Base-by-base conservation (phyloP, 2,888 invertebrate genomes). In the Pardosa pseudoannulata region DNA sequence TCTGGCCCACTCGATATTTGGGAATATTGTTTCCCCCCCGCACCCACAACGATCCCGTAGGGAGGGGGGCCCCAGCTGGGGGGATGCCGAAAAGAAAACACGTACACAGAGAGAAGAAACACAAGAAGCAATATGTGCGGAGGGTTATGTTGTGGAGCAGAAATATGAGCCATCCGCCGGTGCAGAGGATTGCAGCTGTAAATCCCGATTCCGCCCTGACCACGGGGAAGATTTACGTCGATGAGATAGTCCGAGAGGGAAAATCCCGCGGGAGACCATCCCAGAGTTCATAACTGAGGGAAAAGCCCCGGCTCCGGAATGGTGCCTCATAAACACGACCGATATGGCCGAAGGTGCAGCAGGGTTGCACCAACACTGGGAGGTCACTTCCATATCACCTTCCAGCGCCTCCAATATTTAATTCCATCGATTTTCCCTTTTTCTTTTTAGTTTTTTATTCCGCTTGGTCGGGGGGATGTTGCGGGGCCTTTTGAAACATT, bases 311-410 rank as follows among this genome's bases (percentile, higher is more conserved):
- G 71, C 76, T 65, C 70, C 78, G 73, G 78, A 85, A 85, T 85
- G 78, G 83, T 85, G 78, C 65, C 83, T 85, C 83, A 85, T 85
- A 85, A 85, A 85, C 83, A 85, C 78, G 83, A 72, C 83, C 83
- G 78, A 85, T 85, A 85, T 85, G 73, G 83, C 72, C 56, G 41
- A 82, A 36, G 76, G 70, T 71, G 82, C 39, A 50, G 56, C 29
- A 73, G 83, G 83, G 78, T 85, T 78, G 62, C 78, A 19, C 36
- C 36, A 36, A 36, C 9, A 36, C 9, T 36, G 36, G 36, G 36
- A 36, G 36, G 36, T n/a, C n/a, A n/a, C n/a, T n/a, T n/a, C n/a
- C n/a, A n/a, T n/a, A n/a, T n/a, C n/a, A n/a, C n/a, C n/a, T n/a
- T n/a, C n/a, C n/a, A n/a, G n/a, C n/a, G n/a, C n/a, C n/a, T n/a